These are phyloP conservation scores for Athetis lepigone DNA, from an alignment of 2,888 invertebrate genomes.

Conservation along the genomic window DNA sequence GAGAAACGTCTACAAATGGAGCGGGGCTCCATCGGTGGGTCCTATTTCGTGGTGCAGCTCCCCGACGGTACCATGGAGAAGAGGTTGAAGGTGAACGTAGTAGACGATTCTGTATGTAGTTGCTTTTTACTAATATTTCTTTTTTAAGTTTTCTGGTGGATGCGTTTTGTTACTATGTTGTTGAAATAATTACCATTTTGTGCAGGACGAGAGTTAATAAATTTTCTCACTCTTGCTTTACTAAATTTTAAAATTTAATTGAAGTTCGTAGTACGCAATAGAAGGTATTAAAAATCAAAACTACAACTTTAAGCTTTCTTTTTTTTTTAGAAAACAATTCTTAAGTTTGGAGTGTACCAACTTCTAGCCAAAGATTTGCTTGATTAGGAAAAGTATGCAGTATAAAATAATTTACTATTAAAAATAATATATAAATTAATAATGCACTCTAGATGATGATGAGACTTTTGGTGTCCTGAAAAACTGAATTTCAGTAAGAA, in stretches of 20 bases:
- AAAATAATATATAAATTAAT: too few relatives aligned
- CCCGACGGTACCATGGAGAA: conserved; percentile 98
- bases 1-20: conserved; percentile 97
- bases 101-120: conserved; percentile 66
- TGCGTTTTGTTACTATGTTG: conserved; percentile 44
- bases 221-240: not conserved
- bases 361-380: too few relatives aligned
- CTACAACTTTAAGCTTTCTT: too few relatives aligned
- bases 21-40: conserved; percentile 96
- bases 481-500: not conserved
- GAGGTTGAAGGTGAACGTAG: conserved; percentile 93
- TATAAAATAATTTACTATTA: too few relatives aligned
- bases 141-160: conserved; percentile 31
- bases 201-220: conserved; percentile 3
- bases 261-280: too few relatives aligned
- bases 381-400: too few relatives aligned
- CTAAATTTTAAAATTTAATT: not conserved
- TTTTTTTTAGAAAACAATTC: too few relatives aligned
- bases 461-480: not conserved
- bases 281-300: too few relatives aligned
- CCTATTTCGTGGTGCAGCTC: conserved; percentile 96
- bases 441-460: too few relatives aligned
- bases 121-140: conserved; percentile 59
- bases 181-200: too few relatives aligned
- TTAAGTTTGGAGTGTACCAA: too few relatives aligned